Conservation (phyloP, 2,113 vertebrate genomes). For the Oryzias melastigma region DNA sequence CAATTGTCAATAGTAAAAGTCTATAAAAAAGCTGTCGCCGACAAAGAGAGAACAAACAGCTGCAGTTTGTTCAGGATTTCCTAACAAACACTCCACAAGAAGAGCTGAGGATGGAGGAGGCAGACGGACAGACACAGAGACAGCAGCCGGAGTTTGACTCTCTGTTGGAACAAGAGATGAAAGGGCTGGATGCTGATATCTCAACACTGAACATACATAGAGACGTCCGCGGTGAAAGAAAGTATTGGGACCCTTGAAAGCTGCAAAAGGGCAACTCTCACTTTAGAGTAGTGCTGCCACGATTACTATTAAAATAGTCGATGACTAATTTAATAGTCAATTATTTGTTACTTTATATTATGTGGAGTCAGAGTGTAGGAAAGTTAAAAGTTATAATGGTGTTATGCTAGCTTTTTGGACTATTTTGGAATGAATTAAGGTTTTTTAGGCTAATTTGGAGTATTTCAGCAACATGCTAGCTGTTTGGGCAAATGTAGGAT, state of each 20-base stretch:
- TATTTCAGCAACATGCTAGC: too few relatives aligned
- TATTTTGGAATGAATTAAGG: too few relatives aligned
- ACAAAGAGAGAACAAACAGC: conserved; percentile 84
- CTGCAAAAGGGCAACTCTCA: background rate
- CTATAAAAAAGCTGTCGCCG: conserved; percentile 78
- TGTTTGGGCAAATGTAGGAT: too few relatives aligned
- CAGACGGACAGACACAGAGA: conserved; percentile 23
- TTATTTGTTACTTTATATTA: too few relatives aligned
- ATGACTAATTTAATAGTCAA: too few relatives aligned
- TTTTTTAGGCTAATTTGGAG: too few relatives aligned
- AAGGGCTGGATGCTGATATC: conserved; percentile 8
- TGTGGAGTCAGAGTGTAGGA: too few relatives aligned
- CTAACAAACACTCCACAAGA: conserved; percentile 78
- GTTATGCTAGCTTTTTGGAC: too few relatives aligned
- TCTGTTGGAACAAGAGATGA: conserved; percentile 9
- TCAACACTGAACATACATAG: background rate
- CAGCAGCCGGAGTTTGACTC: conserved; percentile 17
- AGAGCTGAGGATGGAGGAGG: conserved; percentile 43
- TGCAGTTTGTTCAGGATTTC: conserved; percentile 81
- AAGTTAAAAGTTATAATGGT: too few relatives aligned
- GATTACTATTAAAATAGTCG: too few relatives aligned
- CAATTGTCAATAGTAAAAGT: conserved; percentile 81
- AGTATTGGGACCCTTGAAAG: background rate
- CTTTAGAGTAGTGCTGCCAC: too few relatives aligned
- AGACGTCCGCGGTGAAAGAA: background rate